Base-by-base conservation (phyloP, 2,113 vertebrate genomes). In the Boulengerochromis microlepis region DNA sequence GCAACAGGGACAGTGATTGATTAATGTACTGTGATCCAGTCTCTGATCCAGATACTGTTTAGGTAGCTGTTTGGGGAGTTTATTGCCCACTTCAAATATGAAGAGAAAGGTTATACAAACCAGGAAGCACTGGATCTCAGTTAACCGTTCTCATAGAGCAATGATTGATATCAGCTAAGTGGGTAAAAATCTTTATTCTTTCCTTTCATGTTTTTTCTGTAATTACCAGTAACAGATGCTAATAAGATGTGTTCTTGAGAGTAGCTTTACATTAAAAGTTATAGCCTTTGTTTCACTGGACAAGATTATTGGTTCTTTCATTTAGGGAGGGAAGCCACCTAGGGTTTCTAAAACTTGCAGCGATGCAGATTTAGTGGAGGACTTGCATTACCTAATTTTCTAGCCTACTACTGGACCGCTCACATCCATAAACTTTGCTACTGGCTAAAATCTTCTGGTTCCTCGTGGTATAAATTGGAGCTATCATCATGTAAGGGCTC, bases 351-450 rank as follows among this genome's bases (percentile, higher is more conserved):
- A 53, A 53, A 53, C 19, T 6, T 4, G 9, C 52, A 53, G 52
- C 9, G 5, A 53, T 53, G 52, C 19, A 53, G 50, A 53, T 53
- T n/a, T 10, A 53, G 19, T 10, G 50, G 19, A 53, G 50, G 50
- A 53, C 10, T 53, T 53, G 3, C 50, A 53, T 53, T 53, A n/a
- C 19, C 5, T 53, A n/a, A 53, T n/a, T 53, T 53, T 53, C 9
- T 53, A 53, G 19, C 50, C 19, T n/a, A 10, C 50, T 5, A 52
- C 50, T n/a, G 50, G 50, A 2, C 50, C 0, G 5, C 50, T 52
- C 0, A 53, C 5, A 52, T 52, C 8, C 50, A 52, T 52, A 52
- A 52, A 52, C 50, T 10, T 52, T 52, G 8, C 18, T 52, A 52
- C 18, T 52, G 50, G 18, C 50, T 19, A 19, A 52, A 52, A 52